Evolutionary conservation across 2,797 vertebrate species (phyloP), one percentile per base, ranked within the genome.

Genomic region (Arctocebus calabarensis): DNA sequence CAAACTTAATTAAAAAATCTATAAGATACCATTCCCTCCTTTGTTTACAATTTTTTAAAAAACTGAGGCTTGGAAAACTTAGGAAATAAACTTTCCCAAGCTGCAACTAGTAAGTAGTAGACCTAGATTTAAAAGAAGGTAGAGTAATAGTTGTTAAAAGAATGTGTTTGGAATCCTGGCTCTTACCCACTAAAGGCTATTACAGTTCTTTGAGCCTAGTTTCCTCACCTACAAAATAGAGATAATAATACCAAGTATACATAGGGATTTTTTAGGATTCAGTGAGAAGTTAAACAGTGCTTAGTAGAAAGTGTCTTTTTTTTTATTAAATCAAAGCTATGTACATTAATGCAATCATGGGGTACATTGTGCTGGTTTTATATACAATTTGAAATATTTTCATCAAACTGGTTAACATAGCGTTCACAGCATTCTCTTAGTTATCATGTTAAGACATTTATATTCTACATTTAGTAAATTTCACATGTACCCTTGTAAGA

Each of bases 1-100:
- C 37, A 93, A 86, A 85, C 34, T 87, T 97, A 40, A 91, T 29
- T 84, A 55, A 55, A 32, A 90, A 90, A 91, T 79, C 73, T 88
- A 2, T 77, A 88, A 88, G 52, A 59, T n/a, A 55, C 7, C 32
- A 78, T 85, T 87, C 22, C 40, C 70, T 85, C 32, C n/a, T 81
- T 95, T 95, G 37, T 94, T 97, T 90, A 37, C 19, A 61, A 13
- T 17, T 88, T 32, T 32, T 43, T 3, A 74, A 78, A 40, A 90
- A 84, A 40, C 45, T 62, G 59, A 93, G 23, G 1, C 71, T 91
- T 87, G 2, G 23, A 82, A 84, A 85, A 70, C 43, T 66, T 78
- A 59, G 29, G 32, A 88, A 89, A 74, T 7, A 88, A 89, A 74
- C 12, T 81, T 92, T 90, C 55, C 48, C 32, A 92, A 43, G 45